These are phyloP conservation scores for Melangyna quadrimaculata DNA, from an alignment of 2,888 invertebrate species.

Conservation along the genomic window DNA sequence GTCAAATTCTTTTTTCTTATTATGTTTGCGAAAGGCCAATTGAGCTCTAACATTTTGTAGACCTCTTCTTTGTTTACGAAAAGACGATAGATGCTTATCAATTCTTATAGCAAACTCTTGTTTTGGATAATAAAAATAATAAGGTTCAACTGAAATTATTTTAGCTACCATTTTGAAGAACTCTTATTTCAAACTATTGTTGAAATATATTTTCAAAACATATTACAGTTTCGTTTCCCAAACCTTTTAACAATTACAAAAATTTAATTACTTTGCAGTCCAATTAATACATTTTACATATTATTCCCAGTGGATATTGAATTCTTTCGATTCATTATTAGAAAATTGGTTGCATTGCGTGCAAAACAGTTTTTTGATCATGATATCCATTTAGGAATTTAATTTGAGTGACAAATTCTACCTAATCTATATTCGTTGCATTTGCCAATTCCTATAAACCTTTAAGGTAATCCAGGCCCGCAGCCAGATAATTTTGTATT, in stretches of 20 bases:
- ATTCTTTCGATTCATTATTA: neutral
- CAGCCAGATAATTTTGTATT: neutral
- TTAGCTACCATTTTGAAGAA: neutral
- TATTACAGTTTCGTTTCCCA: neutral
- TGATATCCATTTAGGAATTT: neutral
- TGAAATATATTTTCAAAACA: neutral
- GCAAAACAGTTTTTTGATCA: neutral
- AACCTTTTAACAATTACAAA: neutral
- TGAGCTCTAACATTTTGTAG: neutral
- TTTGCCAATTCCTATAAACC: neutral
- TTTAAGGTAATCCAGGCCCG: neutral
- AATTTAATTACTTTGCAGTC: neutral
- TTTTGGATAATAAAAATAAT: neutral
- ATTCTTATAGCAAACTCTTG: neutral
- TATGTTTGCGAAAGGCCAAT: neutral
- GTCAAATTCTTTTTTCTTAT: neutral
- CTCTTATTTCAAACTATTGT: neutral
- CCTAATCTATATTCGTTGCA: neutral
- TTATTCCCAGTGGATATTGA: constrained; percentile 14
- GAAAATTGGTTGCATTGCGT: neutral
- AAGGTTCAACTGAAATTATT: neutral
- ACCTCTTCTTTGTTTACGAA: neutral
- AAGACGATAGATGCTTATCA: neutral
- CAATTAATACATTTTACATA: neutral
- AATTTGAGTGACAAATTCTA: neutral